Conservation (phyloP, 2,888 invertebrate species). For the Lithophane ornitopus region DNA sequence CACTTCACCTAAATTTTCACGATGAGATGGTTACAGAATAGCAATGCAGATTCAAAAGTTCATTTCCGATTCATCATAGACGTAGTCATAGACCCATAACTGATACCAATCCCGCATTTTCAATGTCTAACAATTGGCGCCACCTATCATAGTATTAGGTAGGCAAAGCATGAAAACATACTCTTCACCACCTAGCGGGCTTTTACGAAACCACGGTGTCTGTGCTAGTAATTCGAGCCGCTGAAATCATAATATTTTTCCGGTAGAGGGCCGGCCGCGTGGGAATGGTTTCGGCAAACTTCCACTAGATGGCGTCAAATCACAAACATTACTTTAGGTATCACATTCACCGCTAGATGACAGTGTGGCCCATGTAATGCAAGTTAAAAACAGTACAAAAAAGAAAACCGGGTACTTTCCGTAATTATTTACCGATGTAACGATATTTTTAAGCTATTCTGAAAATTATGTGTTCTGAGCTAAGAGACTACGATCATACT, state of each 20-base stretch:
- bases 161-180: background rate
- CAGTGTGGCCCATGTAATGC: background rate
- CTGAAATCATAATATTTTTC: background rate
- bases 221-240: background rate
- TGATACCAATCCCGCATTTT: background rate
- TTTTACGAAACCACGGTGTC: background rate
- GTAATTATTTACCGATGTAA: background rate
- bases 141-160: background rate
- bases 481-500: background rate
- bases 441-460: background rate
- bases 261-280: background rate
- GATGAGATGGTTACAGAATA: no score
- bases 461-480: background rate
- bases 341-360: conserved; percentile 21
- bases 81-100: no score
- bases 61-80: no score
- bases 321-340: background rate
- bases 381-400: background rate
- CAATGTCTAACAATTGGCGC: background rate
- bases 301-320: conserved; percentile 28
- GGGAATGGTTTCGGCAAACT: background rate
- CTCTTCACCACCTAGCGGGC: conserved; percentile 27
- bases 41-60: no score
- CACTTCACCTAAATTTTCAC: no score
- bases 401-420: background rate